Evolutionary conservation across 2,888 invertebrate genomes (phyloP), one percentile per base, ranked within the genome.

Genomic region (Sialis fuliginosa): DNA sequence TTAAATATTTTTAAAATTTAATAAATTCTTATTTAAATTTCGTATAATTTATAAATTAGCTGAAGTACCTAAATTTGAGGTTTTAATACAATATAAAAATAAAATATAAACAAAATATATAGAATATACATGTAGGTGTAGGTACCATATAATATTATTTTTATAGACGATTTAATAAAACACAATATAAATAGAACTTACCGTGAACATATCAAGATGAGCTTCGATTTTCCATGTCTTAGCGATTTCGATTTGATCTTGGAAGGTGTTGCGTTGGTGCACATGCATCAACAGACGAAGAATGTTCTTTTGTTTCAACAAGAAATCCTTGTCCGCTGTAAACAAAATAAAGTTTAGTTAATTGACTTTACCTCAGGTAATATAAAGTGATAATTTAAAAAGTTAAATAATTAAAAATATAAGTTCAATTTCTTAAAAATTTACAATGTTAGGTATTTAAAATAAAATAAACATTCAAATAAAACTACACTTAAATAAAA

Each of bases 241-340:
- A 52, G 76, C 78, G 48, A 76, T 67, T 33, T 75, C 71, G 47
- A 66, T 63, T 49, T 70, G 65, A 52, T 74, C 69, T 34, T 68
- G 61, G 54, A 70, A 60, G 47, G 71, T 67, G 52, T 74, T 67
- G 0, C 74, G 74, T 59, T 83, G 80, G 52, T 75, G 71, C 52
- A 79, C 72, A 59, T 75, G 71, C 56, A 74, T 73, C 59, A 77
- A 61, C 50, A 79, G 67, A 54, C 69, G 67, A 57, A 77, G 58
- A 51, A 77, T 64, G 57, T 74, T 68, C 48, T 71, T 61, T 59
- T 77, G 75, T 60, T 70, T 72, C 48, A 61, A 60, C 56, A 75
- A 66, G 48, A 74, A 59, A 49, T 70, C 68, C 53, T 69, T 67
- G 54, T 75, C 73, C 48, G 72, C 80, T 75, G 53, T 5, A 42